Evolutionary conservation across 2,888 invertebrate species (phyloP).

Genomic region (Chirona hameri): DNA sequence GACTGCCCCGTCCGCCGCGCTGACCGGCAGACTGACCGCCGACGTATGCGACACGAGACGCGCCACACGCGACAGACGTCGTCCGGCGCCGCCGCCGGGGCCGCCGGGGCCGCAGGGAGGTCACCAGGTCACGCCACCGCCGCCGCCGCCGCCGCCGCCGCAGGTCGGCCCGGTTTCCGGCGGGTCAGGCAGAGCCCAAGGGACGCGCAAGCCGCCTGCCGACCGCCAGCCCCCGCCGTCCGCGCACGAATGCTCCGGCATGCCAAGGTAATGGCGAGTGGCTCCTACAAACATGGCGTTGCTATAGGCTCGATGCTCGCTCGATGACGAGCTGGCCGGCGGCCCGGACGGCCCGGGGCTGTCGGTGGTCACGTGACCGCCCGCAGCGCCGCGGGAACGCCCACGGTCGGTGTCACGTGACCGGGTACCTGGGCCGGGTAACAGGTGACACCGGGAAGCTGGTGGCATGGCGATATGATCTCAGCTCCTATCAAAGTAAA

Average conservation of each 20-base stretch:
- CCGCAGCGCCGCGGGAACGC: neutral
- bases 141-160: neutral
- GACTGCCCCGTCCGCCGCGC: neutral
- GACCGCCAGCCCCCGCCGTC: neutral
- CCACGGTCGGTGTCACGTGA: neutral
- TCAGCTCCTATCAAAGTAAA: too few relatives aligned
- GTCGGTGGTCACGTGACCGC: neutral
- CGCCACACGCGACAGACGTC: too few relatives aligned
- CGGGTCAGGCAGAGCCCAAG: neutral
- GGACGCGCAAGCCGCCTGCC: neutral
- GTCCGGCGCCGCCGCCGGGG: too few relatives aligned
- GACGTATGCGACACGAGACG: neutral
- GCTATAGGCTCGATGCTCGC: conserved; percentile 12
- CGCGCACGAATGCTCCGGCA: neutral
- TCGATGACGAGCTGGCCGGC: conserved; percentile 1
- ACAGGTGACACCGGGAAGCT: neutral
- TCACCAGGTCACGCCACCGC: neutral
- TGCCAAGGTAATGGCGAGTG: neutral
- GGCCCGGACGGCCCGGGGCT: neutral
- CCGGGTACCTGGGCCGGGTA: neutral
- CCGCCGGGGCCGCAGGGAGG: too few relatives aligned
- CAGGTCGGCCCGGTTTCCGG: neutral
- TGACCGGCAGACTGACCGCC: neutral
- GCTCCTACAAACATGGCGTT: neutral
- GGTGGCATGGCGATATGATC: too few relatives aligned